Conservation (phyloP, 2,113 vertebrate species). For the Tragelaphus strepsiceros region DNA sequence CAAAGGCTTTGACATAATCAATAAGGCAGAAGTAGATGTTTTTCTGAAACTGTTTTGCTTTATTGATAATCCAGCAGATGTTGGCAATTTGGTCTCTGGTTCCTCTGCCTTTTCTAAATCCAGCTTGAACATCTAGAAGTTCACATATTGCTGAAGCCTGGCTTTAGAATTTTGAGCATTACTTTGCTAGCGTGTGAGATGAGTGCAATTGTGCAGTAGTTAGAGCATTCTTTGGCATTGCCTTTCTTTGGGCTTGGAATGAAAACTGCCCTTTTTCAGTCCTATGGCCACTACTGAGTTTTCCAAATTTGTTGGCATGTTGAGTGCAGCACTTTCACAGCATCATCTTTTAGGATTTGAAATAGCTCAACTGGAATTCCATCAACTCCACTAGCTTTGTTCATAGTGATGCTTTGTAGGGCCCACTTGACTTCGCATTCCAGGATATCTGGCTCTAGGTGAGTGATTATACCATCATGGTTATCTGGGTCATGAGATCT, state of each 20-base stretch:
- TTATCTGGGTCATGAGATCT: background rate
- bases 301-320: background rate
- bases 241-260: background rate
- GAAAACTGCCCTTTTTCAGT: background rate
- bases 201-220: accelerated
- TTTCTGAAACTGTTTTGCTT: background rate
- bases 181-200: background rate
- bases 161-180: background rate
- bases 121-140: background rate
- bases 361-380: background rate
- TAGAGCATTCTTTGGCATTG: background rate
- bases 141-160: background rate
- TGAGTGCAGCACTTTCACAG: background rate
- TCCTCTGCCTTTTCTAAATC: background rate
- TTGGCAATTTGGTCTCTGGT: background rate
- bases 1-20: background rate
- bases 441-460: background rate
- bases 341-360: background rate
- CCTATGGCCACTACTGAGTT: background rate
- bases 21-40: background rate
- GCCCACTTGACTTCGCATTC: background rate
- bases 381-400: background rate
- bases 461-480: background rate
- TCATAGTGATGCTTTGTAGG: background rate
- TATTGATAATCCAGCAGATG: background rate